Evolutionary conservation across 2,113 vertebrate species (phyloP).

Genomic region (Alethe diademata): DNA sequence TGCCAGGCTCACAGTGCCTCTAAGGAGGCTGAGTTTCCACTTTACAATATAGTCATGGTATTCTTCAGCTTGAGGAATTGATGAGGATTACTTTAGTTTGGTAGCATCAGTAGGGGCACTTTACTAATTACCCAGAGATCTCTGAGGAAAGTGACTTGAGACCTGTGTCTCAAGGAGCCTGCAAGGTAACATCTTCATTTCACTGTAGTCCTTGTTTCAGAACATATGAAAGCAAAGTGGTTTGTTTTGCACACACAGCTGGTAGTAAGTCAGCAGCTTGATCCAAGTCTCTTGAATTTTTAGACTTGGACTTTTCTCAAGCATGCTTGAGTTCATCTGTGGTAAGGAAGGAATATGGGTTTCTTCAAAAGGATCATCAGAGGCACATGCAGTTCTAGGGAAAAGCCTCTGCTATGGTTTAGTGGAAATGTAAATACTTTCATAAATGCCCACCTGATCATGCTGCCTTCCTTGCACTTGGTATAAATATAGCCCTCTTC

Average conservation of each 20-base stretch:
- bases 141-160: neutral
- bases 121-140: neutral
- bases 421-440: neutral
- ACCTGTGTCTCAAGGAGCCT: neutral
- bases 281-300: slow-evolving; percentile 15
- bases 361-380: neutral
- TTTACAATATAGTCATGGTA: neutral
- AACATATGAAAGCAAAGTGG: neutral
- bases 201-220: neutral
- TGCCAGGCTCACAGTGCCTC: neutral
- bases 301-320: slow-evolving; percentile 37
- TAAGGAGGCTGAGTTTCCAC: neutral
- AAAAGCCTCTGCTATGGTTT: neutral
- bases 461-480: neutral
- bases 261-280: neutral
- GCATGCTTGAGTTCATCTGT: neutral
- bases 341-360: neutral
- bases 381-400: neutral
- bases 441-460: neutral
- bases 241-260: slow-evolving; percentile 24
- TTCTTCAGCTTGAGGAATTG: neutral
- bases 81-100: neutral
- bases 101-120: neutral
- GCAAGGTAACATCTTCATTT: neutral
- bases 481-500: slow-evolving; percentile 44